Percentiles rank a stretch among this genome's conserved stretches.
Conservation (phyloP, 2,797 vertebrate genomes). For the Dendrocincla fuliginosa region DNA sequence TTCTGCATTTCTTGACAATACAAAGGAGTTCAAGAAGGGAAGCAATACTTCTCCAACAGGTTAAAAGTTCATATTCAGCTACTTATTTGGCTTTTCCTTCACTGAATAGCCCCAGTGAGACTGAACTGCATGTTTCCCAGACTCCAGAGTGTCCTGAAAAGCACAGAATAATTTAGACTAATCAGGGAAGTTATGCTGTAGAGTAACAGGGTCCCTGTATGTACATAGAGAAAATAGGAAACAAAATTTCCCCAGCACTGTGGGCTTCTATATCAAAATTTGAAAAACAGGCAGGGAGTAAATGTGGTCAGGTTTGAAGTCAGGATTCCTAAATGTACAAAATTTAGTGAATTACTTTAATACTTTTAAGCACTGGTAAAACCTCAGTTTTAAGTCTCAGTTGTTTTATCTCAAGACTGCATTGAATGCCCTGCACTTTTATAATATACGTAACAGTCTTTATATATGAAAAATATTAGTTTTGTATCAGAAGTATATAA, state of each 20-base stretch:
- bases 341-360: background rate
- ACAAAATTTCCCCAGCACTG: background rate
- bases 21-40: background rate
- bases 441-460: too few species aligned
- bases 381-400: too few species aligned
- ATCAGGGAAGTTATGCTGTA: background rate
- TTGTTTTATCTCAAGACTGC: too few species aligned
- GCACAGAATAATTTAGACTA: background rate
- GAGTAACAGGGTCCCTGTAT: background rate
- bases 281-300: background rate
- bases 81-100: background rate
- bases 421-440: too few species aligned
- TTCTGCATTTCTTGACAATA: background rate
- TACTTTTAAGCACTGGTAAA: too few species aligned
- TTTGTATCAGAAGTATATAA: too few species aligned
- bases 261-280: fast-evolving
- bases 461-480: too few species aligned
- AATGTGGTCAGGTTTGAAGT: background rate
- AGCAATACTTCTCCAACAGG: background rate
- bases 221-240: background rate
- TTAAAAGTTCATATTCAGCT: background rate
- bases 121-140: background rate
- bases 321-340: background rate
- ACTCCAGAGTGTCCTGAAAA: background rate
- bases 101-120: background rate